These are phyloP conservation scores for Folsomia candida DNA, from an alignment of 2,888 invertebrate genomes.

Conservation along the genomic window DNA sequence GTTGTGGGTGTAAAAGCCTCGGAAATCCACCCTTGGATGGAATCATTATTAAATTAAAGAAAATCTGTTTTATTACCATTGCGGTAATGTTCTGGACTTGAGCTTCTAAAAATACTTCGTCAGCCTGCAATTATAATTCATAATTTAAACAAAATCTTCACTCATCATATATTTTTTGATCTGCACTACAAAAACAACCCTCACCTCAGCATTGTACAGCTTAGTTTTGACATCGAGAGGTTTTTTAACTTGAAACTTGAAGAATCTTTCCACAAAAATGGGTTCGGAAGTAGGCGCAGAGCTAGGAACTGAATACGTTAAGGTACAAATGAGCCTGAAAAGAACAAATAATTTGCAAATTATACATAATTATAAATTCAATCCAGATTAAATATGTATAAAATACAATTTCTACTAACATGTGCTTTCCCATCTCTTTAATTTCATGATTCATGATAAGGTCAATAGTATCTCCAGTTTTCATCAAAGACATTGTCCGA, in stretches of 20 bases:
- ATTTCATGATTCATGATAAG: constrained; percentile 98
- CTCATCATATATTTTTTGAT: constrained; percentile 9
- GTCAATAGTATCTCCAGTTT: constrained; percentile 81
- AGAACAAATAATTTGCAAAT: constrained; percentile 17
- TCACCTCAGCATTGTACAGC: constrained; percentile 87
- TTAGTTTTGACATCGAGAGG: constrained; percentile 98
- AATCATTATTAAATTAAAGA: too few species aligned
- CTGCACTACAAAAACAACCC: constrained; percentile 8
- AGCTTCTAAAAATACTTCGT: constrained; percentile 70
- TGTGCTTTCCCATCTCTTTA: constrained; percentile 97
- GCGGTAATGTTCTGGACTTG: constrained; percentile 91
- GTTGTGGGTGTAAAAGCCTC: too few species aligned
- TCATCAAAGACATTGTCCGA: constrained; percentile 60
- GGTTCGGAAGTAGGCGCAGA: constrained; percentile 57
- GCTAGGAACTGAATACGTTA: constrained; percentile 67
- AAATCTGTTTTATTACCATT: too few species aligned
- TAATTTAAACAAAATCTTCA: too few species aligned
- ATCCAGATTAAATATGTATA: background rate
- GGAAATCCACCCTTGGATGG: too few species aligned
- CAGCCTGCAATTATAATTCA: constrained; percentile 52
- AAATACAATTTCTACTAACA: constrained; percentile 61
- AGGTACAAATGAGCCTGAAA: constrained; percentile 88
- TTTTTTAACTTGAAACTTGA: constrained; percentile 96
- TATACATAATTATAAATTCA: too few species aligned
- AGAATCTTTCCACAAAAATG: constrained; percentile 91